Evolutionary conservation across 92 coral and sea anemone genomes (phyloP).

Genomic region (Pocillopora grandis): DNA sequence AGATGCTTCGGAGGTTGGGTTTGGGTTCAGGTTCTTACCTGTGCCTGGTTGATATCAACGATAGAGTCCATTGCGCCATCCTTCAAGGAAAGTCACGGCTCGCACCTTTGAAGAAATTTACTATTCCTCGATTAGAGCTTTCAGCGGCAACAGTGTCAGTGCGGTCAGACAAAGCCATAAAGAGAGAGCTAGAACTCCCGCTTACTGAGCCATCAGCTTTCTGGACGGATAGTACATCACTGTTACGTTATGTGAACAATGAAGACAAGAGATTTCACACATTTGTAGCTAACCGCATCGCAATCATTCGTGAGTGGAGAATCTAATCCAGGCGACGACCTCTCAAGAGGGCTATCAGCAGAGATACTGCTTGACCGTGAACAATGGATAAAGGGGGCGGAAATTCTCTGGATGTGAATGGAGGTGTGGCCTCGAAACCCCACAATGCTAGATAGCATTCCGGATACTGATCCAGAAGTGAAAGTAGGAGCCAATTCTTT

Average conservation of each 20-base stretch:
- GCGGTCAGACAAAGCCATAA: constrained; percentile 4
- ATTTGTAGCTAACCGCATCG: constrained; percentile 35
- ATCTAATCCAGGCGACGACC: constrained; percentile 31
- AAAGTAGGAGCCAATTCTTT: not conserved
- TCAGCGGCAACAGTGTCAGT: constrained; percentile 34
- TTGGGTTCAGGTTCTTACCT: constrained; percentile 25
- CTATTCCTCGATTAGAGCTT: constrained; percentile 17
- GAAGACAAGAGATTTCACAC: constrained; percentile 29
- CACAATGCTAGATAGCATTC: constrained; percentile 1
- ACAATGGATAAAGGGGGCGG: constrained; percentile 31
- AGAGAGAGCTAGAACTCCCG: not conserved
- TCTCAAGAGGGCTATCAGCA: constrained; percentile 27
- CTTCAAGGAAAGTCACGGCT: constrained; percentile 39
- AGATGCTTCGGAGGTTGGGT: constrained; percentile 39
- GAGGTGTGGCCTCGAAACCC: constrained; percentile 16
- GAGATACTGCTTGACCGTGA: constrained; percentile 14
- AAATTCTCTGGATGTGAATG: constrained; percentile 7
- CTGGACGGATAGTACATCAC: constrained; percentile 35
- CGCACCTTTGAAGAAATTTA: constrained; percentile 18
- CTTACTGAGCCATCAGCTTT: constrained; percentile 10
- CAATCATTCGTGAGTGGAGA: constrained; percentile 14
- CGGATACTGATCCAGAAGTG: constrained; percentile 32
- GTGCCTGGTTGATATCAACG: constrained; percentile 6
- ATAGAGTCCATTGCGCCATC: constrained; percentile 19
- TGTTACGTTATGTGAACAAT: not conserved